Conservation (phyloP, 2,888 invertebrate genomes). For the Netelia inedita region DNA sequence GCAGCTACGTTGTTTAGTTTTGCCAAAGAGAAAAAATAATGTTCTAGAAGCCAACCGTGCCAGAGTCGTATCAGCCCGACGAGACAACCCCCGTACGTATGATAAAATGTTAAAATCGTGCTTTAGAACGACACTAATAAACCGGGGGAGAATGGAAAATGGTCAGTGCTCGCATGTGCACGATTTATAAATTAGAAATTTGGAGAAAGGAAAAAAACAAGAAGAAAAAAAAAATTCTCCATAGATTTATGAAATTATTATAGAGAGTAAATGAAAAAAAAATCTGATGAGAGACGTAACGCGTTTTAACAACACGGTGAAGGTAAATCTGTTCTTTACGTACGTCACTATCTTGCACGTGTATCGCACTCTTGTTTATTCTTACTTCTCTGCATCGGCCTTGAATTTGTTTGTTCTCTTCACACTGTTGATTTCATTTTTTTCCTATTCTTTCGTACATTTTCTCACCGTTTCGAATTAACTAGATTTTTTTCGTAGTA, state of each 20-base stretch:
- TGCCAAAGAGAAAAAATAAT: slow-evolving; percentile 73
- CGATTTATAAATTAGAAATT: neutral
- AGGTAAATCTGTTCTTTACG: slow-evolving; percentile 66
- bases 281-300: slow-evolving; percentile 39
- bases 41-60: slow-evolving; percentile 82
- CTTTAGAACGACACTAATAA: slow-evolving; percentile 32
- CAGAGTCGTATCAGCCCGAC: slow-evolving; percentile 85
- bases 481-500: slow-evolving; percentile 36
- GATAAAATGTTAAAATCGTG: slow-evolving; percentile 39
- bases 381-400: slow-evolving; percentile 3
- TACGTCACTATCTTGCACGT: slow-evolving; percentile 6
- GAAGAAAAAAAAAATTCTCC: neutral
- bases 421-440: neutral
- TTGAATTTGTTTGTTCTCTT: neutral
- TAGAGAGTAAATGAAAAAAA: slow-evolving; percentile 31
- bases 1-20: slow-evolving; percentile 79
- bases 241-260: neutral
- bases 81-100: slow-evolving; percentile 92
- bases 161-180: slow-evolving; percentile 31
- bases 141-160: slow-evolving; percentile 12
- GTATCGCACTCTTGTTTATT: slow-evolving; percentile 12
- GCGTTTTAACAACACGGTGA: slow-evolving; percentile 69
- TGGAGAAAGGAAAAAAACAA: neutral
- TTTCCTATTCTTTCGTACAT: neutral
- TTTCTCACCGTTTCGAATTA: neutral